Evolutionary conservation across 2,888 invertebrate species (phyloP), one percentile per base, ranked within the genome.

Genomic region (Ectropis crepuscularia): DNA sequence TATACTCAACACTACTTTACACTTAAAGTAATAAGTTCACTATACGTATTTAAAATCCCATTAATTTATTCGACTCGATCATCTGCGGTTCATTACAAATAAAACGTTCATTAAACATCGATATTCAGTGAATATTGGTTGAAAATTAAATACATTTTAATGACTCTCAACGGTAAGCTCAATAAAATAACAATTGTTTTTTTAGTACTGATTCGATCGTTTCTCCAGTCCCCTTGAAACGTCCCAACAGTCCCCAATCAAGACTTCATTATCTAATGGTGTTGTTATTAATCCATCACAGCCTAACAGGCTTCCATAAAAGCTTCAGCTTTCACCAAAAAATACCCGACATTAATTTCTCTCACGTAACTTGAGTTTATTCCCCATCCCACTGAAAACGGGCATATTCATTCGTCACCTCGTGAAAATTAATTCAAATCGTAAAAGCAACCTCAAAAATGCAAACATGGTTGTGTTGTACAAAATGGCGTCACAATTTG

Each of bases 351-450:
- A 65, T 61, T 57, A 65, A 65, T 65, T 65, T 63, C 59, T 28
- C 50, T 58, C 63, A 63, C 64, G 60, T 61, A 57, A 39, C 57
- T 38, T 53, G 57, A 61, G 64, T 65, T 60, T 61, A 53, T 57
- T 55, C 57, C 53, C 53, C 9, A 28, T 6, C 45, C 50, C 36
- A 0, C n/a, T 43, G 43, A 45, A 48, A 47, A 41, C 54, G 59
- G 57, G 63, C 64, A 65, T 60, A 65, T 65, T 65, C 64, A 65
- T 65, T 65, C 64, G 64, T 65, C 64, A 65, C 64, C 64, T 65
- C 60, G 55, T 45, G 53, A 50, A 60, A 65, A 65, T 65, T 65
- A 65, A 65, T 65, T 65, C 64, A 65, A 65, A 65, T 65, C 64
- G 64, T 65, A 61, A 65, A 65, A 61, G 64, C 60, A 65, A 57